A percentile compares a stretch with the other conserved stretches of the same genome.
Evolutionary conservation across 2,888 invertebrate species (phyloP).

Genomic region (Dryocosmus kuriphilus): DNA sequence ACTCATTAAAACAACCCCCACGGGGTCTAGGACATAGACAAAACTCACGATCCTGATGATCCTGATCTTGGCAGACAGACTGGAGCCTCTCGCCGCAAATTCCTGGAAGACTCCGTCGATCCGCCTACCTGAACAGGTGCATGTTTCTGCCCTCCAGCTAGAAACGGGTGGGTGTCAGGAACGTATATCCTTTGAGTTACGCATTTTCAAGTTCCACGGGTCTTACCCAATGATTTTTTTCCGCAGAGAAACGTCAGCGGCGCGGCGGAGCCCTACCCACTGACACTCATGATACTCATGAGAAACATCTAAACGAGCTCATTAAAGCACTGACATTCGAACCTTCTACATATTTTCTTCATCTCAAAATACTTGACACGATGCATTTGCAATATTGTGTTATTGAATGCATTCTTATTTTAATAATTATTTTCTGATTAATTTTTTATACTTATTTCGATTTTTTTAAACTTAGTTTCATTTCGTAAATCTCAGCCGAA

Average conservation of each 20-base stretch:
- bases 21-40: constrained; percentile 63
- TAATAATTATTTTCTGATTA: no score
- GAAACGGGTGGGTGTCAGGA: constrained; percentile 67
- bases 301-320: constrained; percentile 16
- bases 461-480: no score
- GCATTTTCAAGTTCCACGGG: constrained; percentile 69
- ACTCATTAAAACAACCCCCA: constrained; percentile 71
- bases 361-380: background rate
- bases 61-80: constrained; percentile 74
- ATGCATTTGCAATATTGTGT: background rate
- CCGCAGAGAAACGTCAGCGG: constrained; percentile 45
- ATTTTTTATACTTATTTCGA: no score
- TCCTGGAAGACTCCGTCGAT: constrained; percentile 70
- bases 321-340: constrained; percentile 11
- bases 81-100: constrained; percentile 72
- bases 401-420: no score
- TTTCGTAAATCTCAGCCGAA: background rate
- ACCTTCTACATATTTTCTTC: background rate
- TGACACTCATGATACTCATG: constrained; percentile 5
- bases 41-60: constrained; percentile 71
- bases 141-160: constrained; percentile 66
- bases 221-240: constrained; percentile 66
- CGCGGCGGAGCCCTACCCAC: constrained; percentile 32
- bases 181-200: constrained; percentile 72
- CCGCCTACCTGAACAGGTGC: constrained; percentile 76